Conservation (phyloP, 2,113 vertebrate species). For the Tetrao urogallus region DNA sequence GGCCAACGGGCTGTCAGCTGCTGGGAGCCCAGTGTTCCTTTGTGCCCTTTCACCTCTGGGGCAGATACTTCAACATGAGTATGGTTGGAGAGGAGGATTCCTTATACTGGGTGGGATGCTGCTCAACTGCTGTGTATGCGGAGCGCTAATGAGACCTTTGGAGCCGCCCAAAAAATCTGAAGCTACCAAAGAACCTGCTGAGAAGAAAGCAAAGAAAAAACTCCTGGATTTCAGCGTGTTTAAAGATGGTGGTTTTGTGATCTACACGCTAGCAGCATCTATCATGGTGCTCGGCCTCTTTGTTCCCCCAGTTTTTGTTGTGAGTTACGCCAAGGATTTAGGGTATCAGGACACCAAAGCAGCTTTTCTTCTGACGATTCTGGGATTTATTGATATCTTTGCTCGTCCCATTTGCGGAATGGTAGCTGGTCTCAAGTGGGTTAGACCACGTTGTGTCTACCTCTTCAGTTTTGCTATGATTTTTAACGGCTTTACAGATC, state of each 20-base stretch:
- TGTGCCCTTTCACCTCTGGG: slow-evolving; percentile 92
- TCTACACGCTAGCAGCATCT: slow-evolving; percentile 90
- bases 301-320: slow-evolving; percentile 93
- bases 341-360: slow-evolving; percentile 88
- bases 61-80: slow-evolving; percentile 88
- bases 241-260: slow-evolving; percentile 87
- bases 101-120: slow-evolving; percentile 92
- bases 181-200: slow-evolving; percentile 5
- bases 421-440: slow-evolving; percentile 85
- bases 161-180: slow-evolving; percentile 64
- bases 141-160: slow-evolving; percentile 91
- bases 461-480: slow-evolving; percentile 94
- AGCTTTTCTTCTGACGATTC: slow-evolving; percentile 89
- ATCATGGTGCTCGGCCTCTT: slow-evolving; percentile 97
- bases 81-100: slow-evolving; percentile 94
- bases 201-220: slow-evolving; percentile 76
- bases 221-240: slow-evolving; percentile 93
- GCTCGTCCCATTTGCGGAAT: slow-evolving; percentile 90
- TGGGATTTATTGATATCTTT: slow-evolving; percentile 95
- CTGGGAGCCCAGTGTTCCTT: slow-evolving; percentile 92
- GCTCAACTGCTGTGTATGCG: slow-evolving; percentile 94
- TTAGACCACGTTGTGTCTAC: slow-evolving; percentile 92
- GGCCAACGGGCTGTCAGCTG: slow-evolving; percentile 92
- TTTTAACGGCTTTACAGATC: slow-evolving; percentile 91
- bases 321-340: slow-evolving; percentile 94